phyloP scores from a whole-genome alignment of 2,113 vertebrate species.

The Thamnophis sirtalis region DNA sequence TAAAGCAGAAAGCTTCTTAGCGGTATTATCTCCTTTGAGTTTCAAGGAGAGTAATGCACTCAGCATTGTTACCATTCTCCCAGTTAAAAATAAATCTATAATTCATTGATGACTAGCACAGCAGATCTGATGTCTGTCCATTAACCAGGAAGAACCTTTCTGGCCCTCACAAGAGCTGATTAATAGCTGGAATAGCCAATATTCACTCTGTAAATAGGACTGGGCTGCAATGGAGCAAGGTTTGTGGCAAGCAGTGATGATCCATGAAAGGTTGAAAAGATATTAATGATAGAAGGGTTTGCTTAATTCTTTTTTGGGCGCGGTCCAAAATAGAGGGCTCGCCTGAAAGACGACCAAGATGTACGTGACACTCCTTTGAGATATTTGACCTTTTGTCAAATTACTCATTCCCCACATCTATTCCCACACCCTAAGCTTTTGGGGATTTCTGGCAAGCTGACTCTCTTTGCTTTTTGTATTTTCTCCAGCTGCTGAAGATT shows the following conservation, averaged over 20 bases:
- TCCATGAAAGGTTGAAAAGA: not conserved
- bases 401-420: not conserved
- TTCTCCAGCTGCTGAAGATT: not conserved
- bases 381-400: not conserved
- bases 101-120: not conserved
- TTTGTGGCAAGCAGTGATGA: not conserved
- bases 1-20: not conserved
- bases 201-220: slow-evolving; percentile 11
- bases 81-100: not conserved
- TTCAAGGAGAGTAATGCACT: not conserved
- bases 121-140: not conserved
- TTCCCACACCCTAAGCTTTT: not conserved
- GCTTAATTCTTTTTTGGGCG: not conserved
- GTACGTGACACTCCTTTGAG: rapidly evolving
- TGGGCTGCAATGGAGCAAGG: not conserved
- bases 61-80: not conserved
- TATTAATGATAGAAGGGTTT: rapidly evolving
- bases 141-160: not conserved
- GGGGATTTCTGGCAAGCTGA: not conserved
- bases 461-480: not conserved
- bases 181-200: not conserved
- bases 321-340: not conserved
- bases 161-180: not conserved
- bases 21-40: not conserved
- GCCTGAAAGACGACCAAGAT: not conserved